Conservation (phyloP, 2,113 vertebrate genomes). For the Misgurnus anguillicaudatus region DNA sequence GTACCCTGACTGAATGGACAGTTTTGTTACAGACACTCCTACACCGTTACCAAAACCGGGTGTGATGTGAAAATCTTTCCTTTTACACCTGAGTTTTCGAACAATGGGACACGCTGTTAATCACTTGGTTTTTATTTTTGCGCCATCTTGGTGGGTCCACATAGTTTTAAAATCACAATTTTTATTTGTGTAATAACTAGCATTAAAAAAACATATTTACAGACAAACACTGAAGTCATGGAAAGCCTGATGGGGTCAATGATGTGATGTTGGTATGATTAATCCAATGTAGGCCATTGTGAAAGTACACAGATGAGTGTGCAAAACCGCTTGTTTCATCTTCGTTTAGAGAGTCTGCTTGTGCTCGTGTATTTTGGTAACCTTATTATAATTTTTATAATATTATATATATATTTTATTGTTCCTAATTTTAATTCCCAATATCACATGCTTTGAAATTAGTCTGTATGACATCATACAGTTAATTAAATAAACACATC, state of each 20-base stretch:
- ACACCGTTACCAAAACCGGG: no score
- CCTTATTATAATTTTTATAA: not conserved
- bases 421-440: not conserved
- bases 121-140: not conserved
- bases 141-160: no score
- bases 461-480: not conserved
- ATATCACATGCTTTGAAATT: not conserved
- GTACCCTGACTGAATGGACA: not conserved
- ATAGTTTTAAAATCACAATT: not conserved
- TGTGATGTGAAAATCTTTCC: no score
- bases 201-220: constrained; percentile 37
- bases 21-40: no score
- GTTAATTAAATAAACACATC: not conserved
- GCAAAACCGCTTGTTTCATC: not conserved
- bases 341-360: not conserved
- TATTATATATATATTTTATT: not conserved
- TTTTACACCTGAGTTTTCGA: no score
- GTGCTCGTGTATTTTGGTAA: constrained; percentile 12
- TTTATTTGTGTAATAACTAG: constrained; percentile 6
- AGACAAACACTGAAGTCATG: constrained; percentile 21
- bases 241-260: not conserved
- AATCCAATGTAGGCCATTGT: not conserved
- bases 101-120: not conserved
- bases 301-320: constrained; percentile 14
- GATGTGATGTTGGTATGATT: not conserved